phyloP scores from a whole-genome alignment of 2,113 vertebrate genomes.

The Crotophaga sulcirostris region DNA sequence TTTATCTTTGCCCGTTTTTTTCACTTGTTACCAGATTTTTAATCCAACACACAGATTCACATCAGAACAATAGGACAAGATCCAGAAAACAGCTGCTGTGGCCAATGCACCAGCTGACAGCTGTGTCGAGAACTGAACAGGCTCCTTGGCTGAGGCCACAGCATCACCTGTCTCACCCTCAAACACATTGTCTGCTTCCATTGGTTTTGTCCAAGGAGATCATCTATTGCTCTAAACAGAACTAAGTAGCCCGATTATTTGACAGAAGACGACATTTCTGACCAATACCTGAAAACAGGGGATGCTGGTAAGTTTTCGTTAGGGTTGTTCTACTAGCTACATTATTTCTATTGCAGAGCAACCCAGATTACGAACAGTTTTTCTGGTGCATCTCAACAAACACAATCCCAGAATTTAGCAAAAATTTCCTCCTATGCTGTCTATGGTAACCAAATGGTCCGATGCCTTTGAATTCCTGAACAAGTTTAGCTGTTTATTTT shows the following conservation, averaged over 20 bases:
- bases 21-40: not conserved
- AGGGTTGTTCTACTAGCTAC: not conserved
- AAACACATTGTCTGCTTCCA: not conserved
- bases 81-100: not conserved
- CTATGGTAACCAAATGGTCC: not conserved
- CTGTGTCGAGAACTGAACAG: not conserved
- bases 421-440: not conserved
- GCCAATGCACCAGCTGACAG: not conserved
- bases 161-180: fast-evolving
- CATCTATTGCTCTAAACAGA: not conserved
- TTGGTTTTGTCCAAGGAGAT: not conserved
- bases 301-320: fast-evolving
- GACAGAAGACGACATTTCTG: not conserved
- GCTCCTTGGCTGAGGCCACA: not conserved
- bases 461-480: not conserved
- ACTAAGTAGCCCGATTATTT: not conserved
- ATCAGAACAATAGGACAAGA: not conserved
- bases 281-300: not conserved
- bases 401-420: not conserved
- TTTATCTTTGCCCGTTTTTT: not conserved
- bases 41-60: not conserved
- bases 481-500: not conserved
- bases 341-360: not conserved
- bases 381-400: not conserved
- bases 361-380: not conserved